These are phyloP conservation scores for Helicolenus hilgendorfi DNA, from an alignment of 2,797 vertebrate species.

Conservation along the genomic window DNA sequence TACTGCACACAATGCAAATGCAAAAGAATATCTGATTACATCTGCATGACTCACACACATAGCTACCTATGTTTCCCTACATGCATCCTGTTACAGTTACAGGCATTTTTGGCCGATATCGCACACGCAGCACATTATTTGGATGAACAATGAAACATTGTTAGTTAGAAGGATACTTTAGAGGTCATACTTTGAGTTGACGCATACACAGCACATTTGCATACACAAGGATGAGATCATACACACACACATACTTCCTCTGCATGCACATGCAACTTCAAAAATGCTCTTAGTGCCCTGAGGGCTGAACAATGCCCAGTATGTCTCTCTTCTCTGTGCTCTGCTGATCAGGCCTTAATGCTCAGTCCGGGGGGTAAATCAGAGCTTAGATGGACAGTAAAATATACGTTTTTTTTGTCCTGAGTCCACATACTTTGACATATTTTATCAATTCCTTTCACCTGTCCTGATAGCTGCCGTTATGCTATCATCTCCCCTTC, in stretches of 20 bases:
- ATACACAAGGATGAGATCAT: conserved; percentile 37
- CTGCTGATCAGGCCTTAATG: conserved; percentile 31
- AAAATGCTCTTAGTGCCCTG: conserved; percentile 23
- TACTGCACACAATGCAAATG: neutral
- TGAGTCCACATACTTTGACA: neutral
- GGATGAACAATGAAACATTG: conserved; percentile 61
- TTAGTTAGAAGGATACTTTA: conserved; percentile 23
- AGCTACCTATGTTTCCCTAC: conserved; percentile 20
- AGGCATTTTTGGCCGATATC: neutral
- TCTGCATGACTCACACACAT: conserved; percentile 22
- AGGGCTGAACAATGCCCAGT: conserved; percentile 46
- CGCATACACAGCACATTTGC: conserved; percentile 38
- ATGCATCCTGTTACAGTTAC: conserved; percentile 31
- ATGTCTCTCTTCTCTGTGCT: conserved; percentile 34
- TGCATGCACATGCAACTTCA: neutral
- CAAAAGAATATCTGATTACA: neutral
- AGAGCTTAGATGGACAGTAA: neutral
- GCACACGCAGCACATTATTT: conserved; percentile 40
- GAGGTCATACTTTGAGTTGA: conserved; percentile 33
- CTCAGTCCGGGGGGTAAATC: neutral
- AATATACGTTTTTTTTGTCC: neutral
- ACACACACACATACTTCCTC: conserved; percentile 36
- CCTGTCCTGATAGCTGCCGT: neutral
- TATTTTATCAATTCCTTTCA: neutral
- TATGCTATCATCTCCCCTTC: neutral